Evolutionary conservation across 1,140 invertebrate species (phyloP), one percentile per base, ranked within the genome.

Genomic region (Dendroctonus ponderosae): DNA sequence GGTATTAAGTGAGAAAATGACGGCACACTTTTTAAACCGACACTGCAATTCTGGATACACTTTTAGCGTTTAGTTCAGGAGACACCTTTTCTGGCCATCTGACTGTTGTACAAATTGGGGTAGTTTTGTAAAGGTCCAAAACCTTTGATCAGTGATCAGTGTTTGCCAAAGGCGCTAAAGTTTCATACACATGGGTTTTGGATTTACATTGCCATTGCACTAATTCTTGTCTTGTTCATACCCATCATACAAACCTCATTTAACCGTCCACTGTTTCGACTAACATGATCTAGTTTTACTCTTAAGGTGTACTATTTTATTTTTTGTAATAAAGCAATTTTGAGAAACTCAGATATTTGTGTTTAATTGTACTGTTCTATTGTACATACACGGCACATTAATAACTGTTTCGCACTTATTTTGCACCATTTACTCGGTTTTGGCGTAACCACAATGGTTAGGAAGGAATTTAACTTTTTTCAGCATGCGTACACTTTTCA

Each of bases 231-330:
- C 26, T 26, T 26, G 26, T 26, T 26, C 26, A 26, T 26, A 26
- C 26, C 26, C 26, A 26, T 26, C 26, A 26, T 26, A 26, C 26
- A 26, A 26, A 26, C 26, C 26, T 1, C 26, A 26, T 26, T 26
- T 26, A 26, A 26, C 26, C 26, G 3, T 3, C 26, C 26, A 26
- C 26, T 26, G 1, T 26, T 26, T 26, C 26, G 26, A 26, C 26
- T 26, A 26, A 26, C 26, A 26, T 26, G 26, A 26, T 26, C 26
- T 26, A 26, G 26, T 26, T 26, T 26, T 26, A 14, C 11, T 14
- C 48, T 64, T 39, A 64, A 58, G 63, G 63, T 67, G 65, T 67
- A 67, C 58, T 67, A 61, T 61, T 54, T 61, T 67, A 66, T 66
- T 58, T 50, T 64, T 9, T 53, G 40, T 9, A 54, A 64, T 56